A percentile compares a stretch with the other conserved stretches of the same genome.
Conservation (phyloP, 2,888 invertebrate species). For the Hydrotaea diabolus region DNA sequence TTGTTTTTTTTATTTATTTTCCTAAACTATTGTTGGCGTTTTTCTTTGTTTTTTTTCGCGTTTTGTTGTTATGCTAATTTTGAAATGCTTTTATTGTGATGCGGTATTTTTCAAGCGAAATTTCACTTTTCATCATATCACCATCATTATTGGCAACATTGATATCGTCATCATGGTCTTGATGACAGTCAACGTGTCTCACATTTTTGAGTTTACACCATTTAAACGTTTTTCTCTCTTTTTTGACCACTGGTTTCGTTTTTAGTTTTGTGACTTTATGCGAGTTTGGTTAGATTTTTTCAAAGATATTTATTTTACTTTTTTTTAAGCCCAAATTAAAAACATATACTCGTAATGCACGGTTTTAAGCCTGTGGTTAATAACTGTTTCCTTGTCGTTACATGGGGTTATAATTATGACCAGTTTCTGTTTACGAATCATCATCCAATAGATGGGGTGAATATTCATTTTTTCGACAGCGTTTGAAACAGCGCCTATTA, state of each 20-base stretch:
- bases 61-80: slow-evolving; percentile 62
- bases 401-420: too few species aligned
- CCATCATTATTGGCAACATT: not conserved
- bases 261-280: not conserved
- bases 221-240: slow-evolving; percentile 10
- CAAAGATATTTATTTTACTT: too few species aligned
- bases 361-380: slow-evolving; percentile 49
- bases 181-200: not conserved
- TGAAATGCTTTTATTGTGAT: slow-evolving; percentile 24
- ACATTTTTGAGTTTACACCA: not conserved
- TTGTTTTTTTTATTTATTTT: not conserved
- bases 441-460: too few species aligned
- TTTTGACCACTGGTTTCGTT: slow-evolving; percentile 26
- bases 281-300: not conserved
- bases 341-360: not conserved
- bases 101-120: slow-evolving; percentile 18
- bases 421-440: too few species aligned
- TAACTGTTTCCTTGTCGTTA: slow-evolving; percentile 50
- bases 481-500: too few species aligned
- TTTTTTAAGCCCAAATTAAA: not conserved
- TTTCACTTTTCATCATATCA: slow-evolving; percentile 63
- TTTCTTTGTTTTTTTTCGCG: not conserved
- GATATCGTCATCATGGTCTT: not conserved
- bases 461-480: too few species aligned
- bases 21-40: slow-evolving; percentile 21